Conservation (phyloP, 2,888 invertebrate genomes). For the Drosophila kambysellisi region DNA sequence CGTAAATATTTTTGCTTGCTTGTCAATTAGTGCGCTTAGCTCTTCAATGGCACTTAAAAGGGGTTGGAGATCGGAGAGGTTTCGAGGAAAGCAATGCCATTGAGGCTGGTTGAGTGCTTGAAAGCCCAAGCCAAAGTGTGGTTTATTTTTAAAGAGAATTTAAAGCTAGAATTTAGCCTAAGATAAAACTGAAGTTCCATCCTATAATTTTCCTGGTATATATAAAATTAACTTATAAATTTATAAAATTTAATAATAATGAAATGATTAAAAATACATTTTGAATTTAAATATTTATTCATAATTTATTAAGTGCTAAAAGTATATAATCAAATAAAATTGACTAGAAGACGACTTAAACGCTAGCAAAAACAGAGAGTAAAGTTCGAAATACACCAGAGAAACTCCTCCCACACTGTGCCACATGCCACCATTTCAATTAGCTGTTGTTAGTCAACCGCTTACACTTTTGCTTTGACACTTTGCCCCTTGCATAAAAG, state of each 20-base stretch:
- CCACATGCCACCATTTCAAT: conserved; percentile 34
- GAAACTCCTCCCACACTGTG: too few relatives aligned
- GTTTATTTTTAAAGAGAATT: background rate
- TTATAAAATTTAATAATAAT: background rate
- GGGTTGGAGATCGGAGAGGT: background rate
- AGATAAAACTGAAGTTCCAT: background rate
- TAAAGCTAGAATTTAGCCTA: background rate
- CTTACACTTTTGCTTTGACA: conserved; percentile 34
- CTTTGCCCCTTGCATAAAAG: conserved; percentile 29
- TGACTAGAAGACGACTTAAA: background rate
- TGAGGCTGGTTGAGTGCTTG: conserved; percentile 13
- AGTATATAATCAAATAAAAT: background rate
- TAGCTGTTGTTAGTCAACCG: conserved; percentile 31
- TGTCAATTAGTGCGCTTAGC: conserved; percentile 78
- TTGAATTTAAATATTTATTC: too few relatives aligned
- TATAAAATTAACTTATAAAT: background rate
- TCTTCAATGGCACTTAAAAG: conserved; percentile 36
- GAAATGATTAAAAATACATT: background rate
- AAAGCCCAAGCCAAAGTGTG: background rate
- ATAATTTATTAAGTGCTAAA: too few relatives aligned
- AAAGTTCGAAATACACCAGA: background rate
- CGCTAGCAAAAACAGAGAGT: background rate
- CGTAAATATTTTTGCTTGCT: conserved; percentile 80
- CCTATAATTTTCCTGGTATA: background rate
- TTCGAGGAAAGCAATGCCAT: too few relatives aligned